These are phyloP conservation scores for Eristalis tenax DNA, from an alignment of 2,888 invertebrate species.

Conservation along the genomic window DNA sequence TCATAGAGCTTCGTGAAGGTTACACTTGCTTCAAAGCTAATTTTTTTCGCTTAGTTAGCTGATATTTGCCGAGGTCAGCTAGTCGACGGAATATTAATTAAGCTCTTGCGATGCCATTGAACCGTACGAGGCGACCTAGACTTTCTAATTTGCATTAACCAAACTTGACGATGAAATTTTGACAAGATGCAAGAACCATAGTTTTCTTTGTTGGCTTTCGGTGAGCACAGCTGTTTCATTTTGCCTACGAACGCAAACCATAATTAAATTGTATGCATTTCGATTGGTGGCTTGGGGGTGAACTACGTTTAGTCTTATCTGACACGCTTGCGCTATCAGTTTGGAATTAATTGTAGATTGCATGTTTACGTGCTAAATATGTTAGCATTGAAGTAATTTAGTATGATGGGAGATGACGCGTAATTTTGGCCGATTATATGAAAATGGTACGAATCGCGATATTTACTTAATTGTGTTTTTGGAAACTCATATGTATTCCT, in stretches of 20 bases:
- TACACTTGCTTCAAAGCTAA: slow-evolving; percentile 46
- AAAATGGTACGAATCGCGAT: neutral
- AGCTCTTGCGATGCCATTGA: slow-evolving; percentile 52
- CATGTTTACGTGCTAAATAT: neutral
- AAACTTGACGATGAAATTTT: neutral
- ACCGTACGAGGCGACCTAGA: slow-evolving; percentile 33
- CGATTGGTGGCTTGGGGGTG: neutral
- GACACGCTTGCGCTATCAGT: slow-evolving; percentile 37
- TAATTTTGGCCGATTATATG: neutral
- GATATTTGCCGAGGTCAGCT: slow-evolving; percentile 53
- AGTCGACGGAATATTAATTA: slow-evolving; percentile 47
- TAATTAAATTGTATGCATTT: neutral
- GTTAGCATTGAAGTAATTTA: neutral
- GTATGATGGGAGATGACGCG: neutral
- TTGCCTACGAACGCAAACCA: neutral
- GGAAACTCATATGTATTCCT: too few species aligned
- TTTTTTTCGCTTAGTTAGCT: slow-evolving; percentile 33
- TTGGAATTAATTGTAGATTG: neutral
- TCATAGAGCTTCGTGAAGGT: slow-evolving; percentile 45
- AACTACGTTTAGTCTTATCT: slow-evolving; percentile 27
- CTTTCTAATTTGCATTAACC: slow-evolving; percentile 29
- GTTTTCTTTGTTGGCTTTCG: neutral
- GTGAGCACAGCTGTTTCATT: neutral
- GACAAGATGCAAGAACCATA: slow-evolving; percentile 9
- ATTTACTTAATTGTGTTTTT: too few species aligned